These are phyloP conservation scores for Eolophus roseicapilla DNA, from an alignment of 2,113 vertebrate species.

Conservation along the genomic window DNA sequence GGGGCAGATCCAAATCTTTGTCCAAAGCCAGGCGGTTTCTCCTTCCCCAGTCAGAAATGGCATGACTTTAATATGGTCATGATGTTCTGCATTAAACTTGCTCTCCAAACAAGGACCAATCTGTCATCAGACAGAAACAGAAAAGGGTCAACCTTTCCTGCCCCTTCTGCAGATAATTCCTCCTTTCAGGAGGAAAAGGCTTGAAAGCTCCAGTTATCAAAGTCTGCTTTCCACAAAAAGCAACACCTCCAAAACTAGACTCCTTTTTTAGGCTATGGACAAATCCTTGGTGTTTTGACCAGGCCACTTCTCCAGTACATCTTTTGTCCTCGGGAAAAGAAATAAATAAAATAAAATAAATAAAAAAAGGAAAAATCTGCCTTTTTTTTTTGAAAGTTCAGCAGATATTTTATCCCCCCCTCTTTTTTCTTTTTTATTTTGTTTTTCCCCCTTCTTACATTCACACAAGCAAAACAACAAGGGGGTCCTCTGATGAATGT, in stretches of 20 bases:
- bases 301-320: background rate
- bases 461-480: slow-evolving; percentile 82
- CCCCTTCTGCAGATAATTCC: slow-evolving; percentile 23
- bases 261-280: slow-evolving; percentile 45
- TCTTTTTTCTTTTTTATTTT: background rate
- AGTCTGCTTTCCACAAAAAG: slow-evolving; percentile 26
- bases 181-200: slow-evolving; percentile 50
- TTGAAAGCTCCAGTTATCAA: slow-evolving; percentile 26
- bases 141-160: slow-evolving; percentile 60
- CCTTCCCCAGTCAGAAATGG: background rate
- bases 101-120: slow-evolving; percentile 62
- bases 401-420: slow-evolving; percentile 63
- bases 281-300: slow-evolving; percentile 5
- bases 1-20: background rate
- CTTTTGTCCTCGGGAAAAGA: slow-evolving; percentile 2
- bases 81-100: slow-evolving; percentile 22
- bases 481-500: slow-evolving; percentile 82
- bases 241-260: slow-evolving; percentile 15
- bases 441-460: slow-evolving; percentile 25
- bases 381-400: slow-evolving; percentile 65
- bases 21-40: background rate
- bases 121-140: slow-evolving; percentile 67
- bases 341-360: background rate
- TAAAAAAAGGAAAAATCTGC: background rate
- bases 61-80: slow-evolving; percentile 43